A percentile compares a stretch with the other conserved stretches of the same genome.
Conservation (phyloP, 2,113 vertebrate species). For the Argyrosomus japonicus region DNA sequence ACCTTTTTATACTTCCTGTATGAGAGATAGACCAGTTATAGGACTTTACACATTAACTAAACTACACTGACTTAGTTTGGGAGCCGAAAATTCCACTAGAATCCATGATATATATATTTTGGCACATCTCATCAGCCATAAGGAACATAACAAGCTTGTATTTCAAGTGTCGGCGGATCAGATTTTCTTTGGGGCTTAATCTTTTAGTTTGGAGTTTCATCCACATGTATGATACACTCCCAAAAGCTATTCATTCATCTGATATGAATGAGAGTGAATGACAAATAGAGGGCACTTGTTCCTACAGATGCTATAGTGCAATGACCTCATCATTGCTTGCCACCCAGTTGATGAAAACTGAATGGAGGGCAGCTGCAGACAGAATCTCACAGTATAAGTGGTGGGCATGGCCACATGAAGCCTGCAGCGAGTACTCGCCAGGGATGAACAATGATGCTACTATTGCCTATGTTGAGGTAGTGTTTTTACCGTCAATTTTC, state of each 20-base stretch:
- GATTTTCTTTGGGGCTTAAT: conserved; percentile 63
- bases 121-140: conserved; percentile 11
- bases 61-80: neutral
- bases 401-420: conserved; percentile 29
- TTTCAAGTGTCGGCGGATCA: conserved; percentile 52
- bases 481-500: conserved; percentile 7
- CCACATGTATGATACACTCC: conserved; percentile 27
- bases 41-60: neutral
- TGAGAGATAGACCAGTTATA: conserved; percentile 22
- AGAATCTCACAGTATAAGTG: conserved; percentile 36
- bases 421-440: conserved; percentile 1
- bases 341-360: conserved; percentile 72
- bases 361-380: conserved; percentile 71
- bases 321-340: conserved; percentile 75
- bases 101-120: conserved; percentile 18
- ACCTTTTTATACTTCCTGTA: conserved; percentile 55
- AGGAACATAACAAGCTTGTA: conserved; percentile 34
- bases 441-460: conserved; percentile 57
- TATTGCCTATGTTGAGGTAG: conserved; percentile 15
- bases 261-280: conserved; percentile 49
- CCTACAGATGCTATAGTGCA: conserved; percentile 63
- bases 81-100: conserved; percentile 15
- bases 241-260: conserved; percentile 48
- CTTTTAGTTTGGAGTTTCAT: conserved; percentile 55
- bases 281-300: conserved; percentile 71